Evolutionary conservation across 2,113 vertebrate genomes (phyloP), one percentile per base, ranked within the genome.

Genomic region (Dasyornis broadbenti): DNA sequence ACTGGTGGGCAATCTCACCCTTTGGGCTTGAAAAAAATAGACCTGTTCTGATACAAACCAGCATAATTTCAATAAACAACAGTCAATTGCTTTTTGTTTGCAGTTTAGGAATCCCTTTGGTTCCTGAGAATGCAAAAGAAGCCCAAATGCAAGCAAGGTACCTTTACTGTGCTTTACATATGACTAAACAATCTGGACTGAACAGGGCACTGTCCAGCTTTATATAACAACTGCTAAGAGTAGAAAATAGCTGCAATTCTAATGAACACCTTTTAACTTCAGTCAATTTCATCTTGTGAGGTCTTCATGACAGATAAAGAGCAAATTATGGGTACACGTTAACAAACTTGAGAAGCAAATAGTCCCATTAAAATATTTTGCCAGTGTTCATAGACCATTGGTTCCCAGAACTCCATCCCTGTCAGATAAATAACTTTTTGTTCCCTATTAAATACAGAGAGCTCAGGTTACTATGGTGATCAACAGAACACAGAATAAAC

Each of bases 401-500:
- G 64, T 83, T 95, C 52, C 60, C 89, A 90, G 81, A 93, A 78
- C 54, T 76, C 83, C 53, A 50, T 86, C 33, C 42, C 65, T 91
- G 71, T 76, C 85, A 92, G 95, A 81, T 92, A 96, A 92, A 90
- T 92, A 95, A 96, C 78, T 96, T 97, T 97, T 92, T 96, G 79
- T 86, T 97, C 83, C 91, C 33, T 78, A 44, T 94, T 92, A 93
- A 95, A 86, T 47, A 91, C 40, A 11, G 80, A 68, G 68, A 85
- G 63, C 12, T 7, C 72, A 89, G 77, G 97, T 97, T 97, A 83
- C 96, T 96, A 96, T 97, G 96, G 94, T 95, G 93, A 97, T 91
- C 26, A 7, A 69, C 30, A 68, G 86, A 85, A 91, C 52, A 76
- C n/a, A 63, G 71, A 93, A 92, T 91, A 92, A 92, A 92, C 56